Evolutionary conservation across 2,888 invertebrate species (phyloP).

Genomic region (Rhagium mordax): DNA sequence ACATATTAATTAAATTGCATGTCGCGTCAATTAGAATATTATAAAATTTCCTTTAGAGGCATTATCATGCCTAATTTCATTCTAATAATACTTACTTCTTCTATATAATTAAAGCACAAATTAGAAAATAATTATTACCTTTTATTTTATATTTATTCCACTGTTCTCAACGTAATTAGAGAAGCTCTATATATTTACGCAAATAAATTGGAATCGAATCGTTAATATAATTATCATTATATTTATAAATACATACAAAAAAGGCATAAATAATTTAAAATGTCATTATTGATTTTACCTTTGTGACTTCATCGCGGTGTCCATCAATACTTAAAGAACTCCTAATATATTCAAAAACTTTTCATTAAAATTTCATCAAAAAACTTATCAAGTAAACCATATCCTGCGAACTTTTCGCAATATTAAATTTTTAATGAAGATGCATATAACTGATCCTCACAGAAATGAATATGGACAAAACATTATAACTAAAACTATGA

Average conservation of each 20-base stretch:
- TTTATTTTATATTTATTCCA: background rate
- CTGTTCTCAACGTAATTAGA: background rate
- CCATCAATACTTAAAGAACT: background rate
- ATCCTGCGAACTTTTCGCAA: background rate
- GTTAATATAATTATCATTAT: background rate
- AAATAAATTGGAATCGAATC: background rate
- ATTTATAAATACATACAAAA: no score
- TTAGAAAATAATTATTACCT: background rate
- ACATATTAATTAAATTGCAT: no score
- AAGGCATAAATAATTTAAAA: conserved; percentile 14
- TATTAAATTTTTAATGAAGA: conserved; percentile 24
- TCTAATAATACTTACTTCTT: no score
- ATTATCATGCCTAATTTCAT: no score
- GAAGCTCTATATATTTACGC: background rate
- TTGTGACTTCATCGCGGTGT: background rate
- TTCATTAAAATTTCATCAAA: conserved; percentile 31
- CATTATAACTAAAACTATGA: background rate
- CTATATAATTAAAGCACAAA: no score
- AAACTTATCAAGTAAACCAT: conserved; percentile 5
- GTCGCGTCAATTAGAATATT: no score
- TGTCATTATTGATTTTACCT: conserved; percentile 1
- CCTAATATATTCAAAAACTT: conserved; percentile 24
- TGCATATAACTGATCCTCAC: background rate
- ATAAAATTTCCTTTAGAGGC: no score
- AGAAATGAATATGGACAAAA: background rate